Percentiles rank a stretch among this genome's conserved stretches.
phyloP scores from a whole-genome alignment of 2,888 invertebrate species.

The Bembecia ichneumoniformis region DNA sequence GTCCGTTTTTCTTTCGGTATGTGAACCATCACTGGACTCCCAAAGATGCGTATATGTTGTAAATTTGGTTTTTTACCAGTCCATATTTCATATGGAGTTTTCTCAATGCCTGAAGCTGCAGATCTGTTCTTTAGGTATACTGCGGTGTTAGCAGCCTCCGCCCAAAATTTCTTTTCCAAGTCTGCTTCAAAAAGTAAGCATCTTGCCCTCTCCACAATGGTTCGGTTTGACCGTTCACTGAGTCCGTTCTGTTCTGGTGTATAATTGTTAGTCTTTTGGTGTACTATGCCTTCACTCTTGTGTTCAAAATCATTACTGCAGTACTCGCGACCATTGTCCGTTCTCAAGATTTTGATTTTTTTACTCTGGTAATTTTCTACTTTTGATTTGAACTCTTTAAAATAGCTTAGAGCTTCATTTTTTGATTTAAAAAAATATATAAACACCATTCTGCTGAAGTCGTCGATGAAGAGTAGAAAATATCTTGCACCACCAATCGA shows the following conservation, averaged over 20 bases:
- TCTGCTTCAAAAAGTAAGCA: conserved; percentile 13
- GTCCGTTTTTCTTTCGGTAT: conserved; percentile 12
- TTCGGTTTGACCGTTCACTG: conserved; percentile 14
- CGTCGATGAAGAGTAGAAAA: conserved; percentile 3
- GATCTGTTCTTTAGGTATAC: conserved; percentile 12
- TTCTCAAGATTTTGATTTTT: conserved; percentile 7
- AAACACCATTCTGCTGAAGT: conserved; percentile 3
- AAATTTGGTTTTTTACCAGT: conserved; percentile 12
- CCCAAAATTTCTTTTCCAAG: conserved; percentile 13
- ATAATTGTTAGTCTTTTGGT: conserved; percentile 7
- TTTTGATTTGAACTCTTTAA: conserved; percentile 1
- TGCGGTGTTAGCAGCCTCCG: conserved; percentile 12
- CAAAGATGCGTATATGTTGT: conserved; percentile 10
- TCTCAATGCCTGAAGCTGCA: conserved; percentile 9
- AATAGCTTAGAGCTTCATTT: conserved; percentile 1
- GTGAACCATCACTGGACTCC: conserved; percentile 14
- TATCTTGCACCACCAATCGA: conserved; percentile 1
- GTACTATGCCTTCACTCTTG: conserved; percentile 4
- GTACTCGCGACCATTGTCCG: conserved; percentile 8
- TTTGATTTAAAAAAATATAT: conserved; percentile 1
- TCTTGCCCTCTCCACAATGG: conserved; percentile 12
- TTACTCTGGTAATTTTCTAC: not conserved
- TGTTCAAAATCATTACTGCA: conserved; percentile 7
- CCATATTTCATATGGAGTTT: conserved; percentile 15
- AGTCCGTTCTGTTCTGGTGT: conserved; percentile 16